Conservation (phyloP, 1,140 invertebrate genomes). For the Heliothis virescens region DNA sequence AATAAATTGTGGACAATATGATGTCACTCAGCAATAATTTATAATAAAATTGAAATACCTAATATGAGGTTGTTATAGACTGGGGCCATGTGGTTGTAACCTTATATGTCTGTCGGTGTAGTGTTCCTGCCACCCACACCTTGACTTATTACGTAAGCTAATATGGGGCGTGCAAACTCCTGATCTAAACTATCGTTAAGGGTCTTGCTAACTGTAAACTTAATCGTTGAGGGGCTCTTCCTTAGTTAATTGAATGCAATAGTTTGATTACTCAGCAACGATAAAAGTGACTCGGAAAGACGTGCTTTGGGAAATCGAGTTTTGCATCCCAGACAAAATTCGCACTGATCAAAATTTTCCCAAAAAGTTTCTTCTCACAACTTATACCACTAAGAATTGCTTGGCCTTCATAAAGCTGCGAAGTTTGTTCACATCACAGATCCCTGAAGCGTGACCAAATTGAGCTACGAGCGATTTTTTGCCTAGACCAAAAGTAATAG, state of each 20-base stretch:
- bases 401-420: slow-evolving; percentile 40
- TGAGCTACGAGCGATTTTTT: slow-evolving; percentile 48
- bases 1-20: slow-evolving; percentile 33
- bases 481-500: slow-evolving; percentile 46
- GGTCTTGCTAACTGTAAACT: not conserved
- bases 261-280: no score
- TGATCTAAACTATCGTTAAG: not conserved
- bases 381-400: not conserved
- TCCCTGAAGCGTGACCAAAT: slow-evolving; percentile 53
- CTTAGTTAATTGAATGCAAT: no score
- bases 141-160: not conserved
- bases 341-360: no score
- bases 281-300: no score
- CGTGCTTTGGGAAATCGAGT: no score
- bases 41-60: slow-evolving; percentile 35
- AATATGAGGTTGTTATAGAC: slow-evolving; percentile 30
- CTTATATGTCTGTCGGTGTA: slow-evolving; percentile 34
- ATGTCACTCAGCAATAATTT: slow-evolving; percentile 31
- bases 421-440: slow-evolving; percentile 47
- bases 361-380: not conserved
- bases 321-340: no score
- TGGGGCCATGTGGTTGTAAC: slow-evolving; percentile 34
- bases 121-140: slow-evolving; percentile 38
- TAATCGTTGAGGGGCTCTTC: not conserved
- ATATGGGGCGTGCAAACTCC: slow-evolving; percentile 6